Evolutionary conservation across 35 echinoderm and acorn worm species (phyloP).

Genomic region (Heliocidaris tuberculata): DNA sequence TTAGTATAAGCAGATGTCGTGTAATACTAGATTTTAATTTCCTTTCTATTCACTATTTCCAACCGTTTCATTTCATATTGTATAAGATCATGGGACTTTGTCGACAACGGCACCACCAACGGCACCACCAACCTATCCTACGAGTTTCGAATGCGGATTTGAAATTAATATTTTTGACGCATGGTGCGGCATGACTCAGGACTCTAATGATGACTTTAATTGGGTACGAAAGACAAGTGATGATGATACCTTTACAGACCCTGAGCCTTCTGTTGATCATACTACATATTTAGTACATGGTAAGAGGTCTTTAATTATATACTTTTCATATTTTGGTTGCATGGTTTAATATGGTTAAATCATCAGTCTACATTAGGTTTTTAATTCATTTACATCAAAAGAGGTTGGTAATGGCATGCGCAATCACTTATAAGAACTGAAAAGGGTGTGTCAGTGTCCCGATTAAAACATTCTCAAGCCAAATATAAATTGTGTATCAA

Average conservation of each 20-base stretch:
- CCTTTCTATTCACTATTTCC: not conserved
- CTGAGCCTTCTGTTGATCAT: not conserved
- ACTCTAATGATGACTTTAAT: not conserved
- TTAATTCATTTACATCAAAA: no score
- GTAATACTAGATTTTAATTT: not conserved
- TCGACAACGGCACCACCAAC: not conserved
- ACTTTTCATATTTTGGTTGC: no score
- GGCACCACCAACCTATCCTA: not conserved
- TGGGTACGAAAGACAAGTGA: slow-evolving; percentile 1
- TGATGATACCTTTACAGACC: not conserved
- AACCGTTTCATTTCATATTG: not conserved
- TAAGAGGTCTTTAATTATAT: not conserved
- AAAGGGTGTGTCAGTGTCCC: no score
- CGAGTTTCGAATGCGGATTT: not conserved
- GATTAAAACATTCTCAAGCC: no score
- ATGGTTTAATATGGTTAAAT: no score
- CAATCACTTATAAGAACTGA: no score
- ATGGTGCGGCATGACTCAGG: not conserved
- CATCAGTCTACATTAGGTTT: no score
- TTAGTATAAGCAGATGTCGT: not conserved
- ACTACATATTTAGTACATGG: not conserved
- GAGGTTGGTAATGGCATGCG: no score
- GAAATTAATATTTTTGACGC: not conserved
- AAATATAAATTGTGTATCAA: no score
- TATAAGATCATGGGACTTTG: not conserved